Evolutionary conservation across 2,888 invertebrate species (phyloP), one percentile per base, ranked within the genome.

Genomic region (Agrilus cyanescens): DNA sequence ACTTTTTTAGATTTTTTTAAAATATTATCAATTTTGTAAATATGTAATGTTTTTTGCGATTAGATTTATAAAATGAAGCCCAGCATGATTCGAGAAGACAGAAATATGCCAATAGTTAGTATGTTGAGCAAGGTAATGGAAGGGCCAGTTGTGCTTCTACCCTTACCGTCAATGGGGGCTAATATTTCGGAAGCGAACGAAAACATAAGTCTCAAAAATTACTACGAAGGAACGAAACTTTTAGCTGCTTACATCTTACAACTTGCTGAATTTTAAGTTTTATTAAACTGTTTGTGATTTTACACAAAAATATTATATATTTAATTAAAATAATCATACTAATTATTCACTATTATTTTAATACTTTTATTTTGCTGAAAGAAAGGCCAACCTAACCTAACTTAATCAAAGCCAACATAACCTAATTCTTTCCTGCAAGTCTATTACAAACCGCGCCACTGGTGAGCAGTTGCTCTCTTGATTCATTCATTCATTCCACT

Each of bases 61-160:
- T 48, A 70, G 68, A 62, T 69, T 32, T 70, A 67, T 47, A 69
- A 69, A 48, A 66, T 67, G 52, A 63, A 65, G 39, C 66, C 68
- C 1, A 68, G 61, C 49, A 57, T 68, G 52, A 69, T 68, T 34
- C 59, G 68, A 13, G 67, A 69, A 48, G 67, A 68, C 43, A 59
- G 57, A 14, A 61, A 60, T 39, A 53, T 65, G 45, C 58, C 60
- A 38, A 57, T 60, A 4, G 53, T 70, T 1, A 60, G 66, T n/a
- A 61, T 66, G 38, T 51, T 71, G 14, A 58, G 63, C 36, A 58
- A 60, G 41, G 58, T 61, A 3, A 49, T 68, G 15, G 67, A 67
- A 15, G 63, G 58, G 25, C 62, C 58, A 45, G 63, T 70, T 18
- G 44, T 71, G 3, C 53, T 70, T 12, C 40, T 70, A 35, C 68